Base-by-base conservation (phyloP, 2,113 vertebrate species). In the Prionailurus bengalensis region DNA sequence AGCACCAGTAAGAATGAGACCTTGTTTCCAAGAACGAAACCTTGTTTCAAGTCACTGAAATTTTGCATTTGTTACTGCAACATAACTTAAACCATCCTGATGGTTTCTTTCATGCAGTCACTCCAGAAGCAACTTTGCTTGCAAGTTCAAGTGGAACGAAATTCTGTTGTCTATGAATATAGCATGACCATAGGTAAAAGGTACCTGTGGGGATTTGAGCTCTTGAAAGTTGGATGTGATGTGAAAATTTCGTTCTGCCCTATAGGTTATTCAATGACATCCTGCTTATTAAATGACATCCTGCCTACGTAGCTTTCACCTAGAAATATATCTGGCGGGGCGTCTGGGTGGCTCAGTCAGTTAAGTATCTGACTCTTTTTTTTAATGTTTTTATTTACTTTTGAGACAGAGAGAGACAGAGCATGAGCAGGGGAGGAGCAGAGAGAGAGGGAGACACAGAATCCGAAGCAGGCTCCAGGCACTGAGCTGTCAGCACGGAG, bases 211-310 rank as follows among this genome's bases (percentile, higher is more conserved):
- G 1, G 1, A 15, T 92, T 53, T 70, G 66, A 63, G 61, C 68
- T 90, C 89, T 88, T 88, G 33, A n/a, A 95, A 80, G 25, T 88
- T 68, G 33, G 42, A 94, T 81, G 14, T 86, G 10, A 94, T 51
- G 7, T 31, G 31, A n/a, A 91, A 89, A 76, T 61, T 96, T 82
- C 58, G 1, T 79, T 90, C 66, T 71, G 48, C 79, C 86, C 65
- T 85, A 17, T 76, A 86, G 13, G 29, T 93, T 95, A 16, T 89
- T 74, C 81, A 85, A 39, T 94, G 36, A 36, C 36, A 36, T 36
- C 36, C 36, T 36, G 36, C 39, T 93, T 95, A 17, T 89, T 74
- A 85, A 85, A 39, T 94, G n/a, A 9, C 14, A 94, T 92, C 73
- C 25, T 94, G 29, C 21, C 33, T 88, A n/a, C 19, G 27, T 66